phyloP scores from a whole-genome alignment of 2,797 vertebrate genomes.

The Mormyrops boulengeri region DNA sequence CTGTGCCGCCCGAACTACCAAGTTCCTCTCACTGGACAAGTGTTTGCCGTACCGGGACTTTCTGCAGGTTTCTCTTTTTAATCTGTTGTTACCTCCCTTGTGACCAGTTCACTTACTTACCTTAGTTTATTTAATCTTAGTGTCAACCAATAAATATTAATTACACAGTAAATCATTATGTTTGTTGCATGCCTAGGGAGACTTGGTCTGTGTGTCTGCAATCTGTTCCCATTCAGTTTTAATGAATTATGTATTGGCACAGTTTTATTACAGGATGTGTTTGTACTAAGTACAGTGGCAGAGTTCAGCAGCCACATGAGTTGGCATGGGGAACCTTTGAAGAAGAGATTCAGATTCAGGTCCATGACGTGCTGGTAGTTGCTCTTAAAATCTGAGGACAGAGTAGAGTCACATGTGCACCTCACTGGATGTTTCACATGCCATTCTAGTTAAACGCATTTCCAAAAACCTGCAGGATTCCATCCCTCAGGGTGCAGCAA shows the following conservation, averaged over 20 bases:
- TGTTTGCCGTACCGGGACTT: slow-evolving; percentile 91
- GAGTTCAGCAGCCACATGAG: background rate
- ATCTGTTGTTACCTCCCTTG: background rate
- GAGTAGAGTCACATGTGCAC: background rate
- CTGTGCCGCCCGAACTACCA: slow-evolving; percentile 76
- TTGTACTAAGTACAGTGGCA: background rate
- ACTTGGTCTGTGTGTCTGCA: background rate
- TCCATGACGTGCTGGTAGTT: background rate
- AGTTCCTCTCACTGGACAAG: slow-evolving; percentile 95
- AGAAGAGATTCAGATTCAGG: background rate
- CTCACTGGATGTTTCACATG: background rate
- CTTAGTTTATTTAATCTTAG: background rate
- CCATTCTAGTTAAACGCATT: background rate
- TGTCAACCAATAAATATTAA: background rate
- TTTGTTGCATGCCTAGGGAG: background rate
- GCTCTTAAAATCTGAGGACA: too few relatives aligned
- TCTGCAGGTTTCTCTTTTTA: slow-evolving; percentile 76
- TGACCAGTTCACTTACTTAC: background rate
- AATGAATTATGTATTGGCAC: background rate
- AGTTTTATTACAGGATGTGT: background rate
- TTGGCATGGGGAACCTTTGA: background rate
- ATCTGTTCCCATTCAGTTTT: background rate
- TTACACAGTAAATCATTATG: background rate
- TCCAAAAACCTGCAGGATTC: background rate
- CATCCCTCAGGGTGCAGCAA: background rate